A percentile compares a stretch with the other conserved stretches of the same genome.
Conservation (phyloP, 2,797 vertebrate genomes). For the Erithacus rubecula region DNA sequence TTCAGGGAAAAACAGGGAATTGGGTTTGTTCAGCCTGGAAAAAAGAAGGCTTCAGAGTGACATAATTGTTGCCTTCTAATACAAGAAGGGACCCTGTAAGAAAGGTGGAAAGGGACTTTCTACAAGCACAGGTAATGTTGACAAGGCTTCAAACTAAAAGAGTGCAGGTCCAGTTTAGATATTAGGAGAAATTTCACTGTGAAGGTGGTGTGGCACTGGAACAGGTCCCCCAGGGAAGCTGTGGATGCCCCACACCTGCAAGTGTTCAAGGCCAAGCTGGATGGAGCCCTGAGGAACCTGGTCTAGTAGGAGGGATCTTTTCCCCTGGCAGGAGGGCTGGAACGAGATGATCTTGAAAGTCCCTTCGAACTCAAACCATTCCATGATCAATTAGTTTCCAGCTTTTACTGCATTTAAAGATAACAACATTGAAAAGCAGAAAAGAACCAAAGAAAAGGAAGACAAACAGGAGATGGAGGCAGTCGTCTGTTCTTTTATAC, state of each 20-base stretch:
- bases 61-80: not conserved
- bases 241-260: not conserved
- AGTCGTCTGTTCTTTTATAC: not conserved
- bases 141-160: not conserved
- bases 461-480: not conserved
- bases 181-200: not conserved
- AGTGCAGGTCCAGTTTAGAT: not conserved
- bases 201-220: not conserved
- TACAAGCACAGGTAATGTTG: not conserved
- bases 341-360: fast-evolving
- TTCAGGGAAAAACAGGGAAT: not conserved
- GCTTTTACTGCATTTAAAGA: not conserved
- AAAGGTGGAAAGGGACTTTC: not conserved
- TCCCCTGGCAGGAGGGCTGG: not conserved
- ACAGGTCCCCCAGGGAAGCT: not conserved
- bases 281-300: not conserved
- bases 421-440: not conserved
- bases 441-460: not conserved
- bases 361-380: not conserved
- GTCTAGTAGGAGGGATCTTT: not conserved
- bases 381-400: not conserved
- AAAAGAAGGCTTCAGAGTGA: not conserved
- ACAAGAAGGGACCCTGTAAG: not conserved
- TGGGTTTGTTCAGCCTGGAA: not conserved
- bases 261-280: not conserved